phyloP scores from a whole-genome alignment of 2,888 invertebrate species.

The Steromphala cineraria region DNA sequence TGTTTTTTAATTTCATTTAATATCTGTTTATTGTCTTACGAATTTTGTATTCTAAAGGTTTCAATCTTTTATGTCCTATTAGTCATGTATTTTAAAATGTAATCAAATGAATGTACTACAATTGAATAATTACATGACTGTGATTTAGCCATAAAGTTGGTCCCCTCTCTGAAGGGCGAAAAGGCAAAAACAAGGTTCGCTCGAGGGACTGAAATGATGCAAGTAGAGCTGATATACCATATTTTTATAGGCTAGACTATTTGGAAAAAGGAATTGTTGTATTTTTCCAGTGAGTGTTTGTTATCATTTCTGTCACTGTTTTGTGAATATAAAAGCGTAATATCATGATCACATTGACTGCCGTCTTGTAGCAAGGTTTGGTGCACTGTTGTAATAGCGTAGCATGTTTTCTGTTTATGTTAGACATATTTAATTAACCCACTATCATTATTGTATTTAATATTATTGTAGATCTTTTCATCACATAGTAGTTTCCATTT shows the following conservation, averaged over 20 bases:
- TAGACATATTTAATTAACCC: conserved; percentile 4
- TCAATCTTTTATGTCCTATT: conserved; percentile 18
- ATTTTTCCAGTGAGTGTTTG: conserved; percentile 19
- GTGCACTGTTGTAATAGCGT: conserved; percentile 9
- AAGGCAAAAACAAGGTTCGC: background rate
- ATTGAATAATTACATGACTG: background rate
- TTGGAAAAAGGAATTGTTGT: conserved; percentile 19
- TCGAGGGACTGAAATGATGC: background rate
- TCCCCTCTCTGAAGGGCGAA: background rate
- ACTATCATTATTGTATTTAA: conserved; percentile 20
- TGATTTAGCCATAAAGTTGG: conserved; percentile 1
- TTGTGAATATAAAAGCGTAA: background rate
- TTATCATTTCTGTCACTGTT: background rate
- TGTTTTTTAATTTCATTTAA: background rate
- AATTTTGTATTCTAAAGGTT: conserved; percentile 19
- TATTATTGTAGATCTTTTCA: conserved; percentile 13
- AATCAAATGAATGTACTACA: conserved; percentile 15
- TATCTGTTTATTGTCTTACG: conserved; percentile 14
- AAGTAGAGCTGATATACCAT: background rate
- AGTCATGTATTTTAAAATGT: conserved; percentile 19
- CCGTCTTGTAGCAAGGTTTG: background rate
- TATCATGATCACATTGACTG: background rate
- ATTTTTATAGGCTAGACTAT: conserved; percentile 20
- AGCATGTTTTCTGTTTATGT: conserved; percentile 7
- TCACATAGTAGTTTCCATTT: background rate